Evolutionary conservation across 2,888 invertebrate genomes (phyloP).

Genomic region (Blastobasis lacticolella): DNA sequence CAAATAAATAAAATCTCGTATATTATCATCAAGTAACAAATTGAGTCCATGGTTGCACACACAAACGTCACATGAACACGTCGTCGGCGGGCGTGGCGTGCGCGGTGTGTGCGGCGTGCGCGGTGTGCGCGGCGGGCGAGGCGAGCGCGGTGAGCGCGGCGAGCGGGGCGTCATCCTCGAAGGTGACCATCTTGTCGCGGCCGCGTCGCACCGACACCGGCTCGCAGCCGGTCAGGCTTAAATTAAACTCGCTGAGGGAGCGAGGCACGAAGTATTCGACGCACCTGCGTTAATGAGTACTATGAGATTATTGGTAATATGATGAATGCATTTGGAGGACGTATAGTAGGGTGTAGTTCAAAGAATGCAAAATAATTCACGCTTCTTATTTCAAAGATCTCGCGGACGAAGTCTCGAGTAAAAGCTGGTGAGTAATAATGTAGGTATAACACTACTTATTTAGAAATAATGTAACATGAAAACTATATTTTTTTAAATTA

Average conservation of each 20-base stretch:
- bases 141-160: not conserved
- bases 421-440: no score
- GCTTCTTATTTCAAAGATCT: no score
- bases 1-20: slow-evolving; percentile 1
- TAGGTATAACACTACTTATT: no score
- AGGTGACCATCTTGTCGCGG: slow-evolving; percentile 86
- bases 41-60: slow-evolving; percentile 22
- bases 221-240: slow-evolving; percentile 72
- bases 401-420: no score
- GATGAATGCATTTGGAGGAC: no score
- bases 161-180: slow-evolving; percentile 79
- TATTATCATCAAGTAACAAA: slow-evolving; percentile 52
- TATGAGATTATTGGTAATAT: slow-evolving; percentile 32
- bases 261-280: slow-evolving; percentile 89
- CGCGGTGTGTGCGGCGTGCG: slow-evolving; percentile 9
- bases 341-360: no score
- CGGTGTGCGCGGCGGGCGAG: slow-evolving; percentile 50
- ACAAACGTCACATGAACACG: slow-evolving; percentile 84
- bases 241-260: slow-evolving; percentile 87
- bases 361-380: no score
- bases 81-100: slow-evolving; percentile 71
- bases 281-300: slow-evolving; percentile 65
- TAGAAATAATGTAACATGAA: no score
- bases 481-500: no score
- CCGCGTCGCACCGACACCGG: slow-evolving; percentile 53